Base-by-base conservation (phyloP, 2,888 invertebrate genomes). In the Acholoe squamosa region DNA sequence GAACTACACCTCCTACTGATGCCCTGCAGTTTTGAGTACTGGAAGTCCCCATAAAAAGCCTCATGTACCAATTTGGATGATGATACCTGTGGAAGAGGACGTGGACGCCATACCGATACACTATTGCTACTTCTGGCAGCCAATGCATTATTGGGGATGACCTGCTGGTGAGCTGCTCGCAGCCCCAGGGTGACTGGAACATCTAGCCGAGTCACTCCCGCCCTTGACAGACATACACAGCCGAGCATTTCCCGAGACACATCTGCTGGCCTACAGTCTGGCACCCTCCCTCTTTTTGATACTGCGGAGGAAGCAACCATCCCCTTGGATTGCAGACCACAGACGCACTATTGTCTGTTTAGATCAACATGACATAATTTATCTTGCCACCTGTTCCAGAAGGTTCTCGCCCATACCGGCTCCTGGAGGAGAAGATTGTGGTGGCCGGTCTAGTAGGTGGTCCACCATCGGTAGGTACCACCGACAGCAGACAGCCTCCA, bases 361-460 rank as follows among this genome's bases (percentile, higher is more conserved):
- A 5, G 5, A 7, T 16, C 28, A 71, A 0, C n/a, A 71, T 71
- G 71, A 71, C 71, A 71, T 71, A 71, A 71, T 71, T 71, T 71
- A 71, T 16, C 71, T 71, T 71, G 71, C 71, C 71, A 71, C 71
- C 71, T 71, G 71, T 71, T 71, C 71, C 28, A 71, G 71, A 71
- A 71, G 71, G 1, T 71, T 71, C 71, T 10, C 43, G 43, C 43
- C 43, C 43, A 43, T 7, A 43, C 43, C 43, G 25, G 25, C 71
- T 71, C 28, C 31, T 28, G 25, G 22, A 61, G 61, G 61, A n/a
- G n/a, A 54, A 19, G 54, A n/a, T n/a, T n/a, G n/a, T 43, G 3
- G 5, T n/a, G n/a, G 61, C 61, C 5, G 61, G 61, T 1, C 61
- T n/a, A 22, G 61, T n/a, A 14, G 61, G 61, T 61, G 43, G 43